Conservation (phyloP, 2,113 vertebrate genomes). For the Atlantisia rogersi region DNA sequence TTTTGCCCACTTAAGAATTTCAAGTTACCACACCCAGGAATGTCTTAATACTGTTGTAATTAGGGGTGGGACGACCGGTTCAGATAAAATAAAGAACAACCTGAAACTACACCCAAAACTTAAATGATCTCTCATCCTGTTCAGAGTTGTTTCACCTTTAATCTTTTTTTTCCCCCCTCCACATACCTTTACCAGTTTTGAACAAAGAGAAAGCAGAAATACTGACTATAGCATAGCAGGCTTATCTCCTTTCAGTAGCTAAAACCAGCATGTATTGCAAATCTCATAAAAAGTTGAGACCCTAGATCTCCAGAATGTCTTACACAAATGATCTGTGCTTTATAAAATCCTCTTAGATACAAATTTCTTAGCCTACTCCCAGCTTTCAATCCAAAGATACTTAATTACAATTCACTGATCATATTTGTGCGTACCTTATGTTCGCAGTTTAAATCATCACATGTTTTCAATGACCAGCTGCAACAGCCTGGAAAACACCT, state of each 20-base stretch:
- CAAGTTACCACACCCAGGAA: conserved; percentile 50
- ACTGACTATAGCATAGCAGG: neutral
- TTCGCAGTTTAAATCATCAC: neutral
- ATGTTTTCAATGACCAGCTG: neutral
- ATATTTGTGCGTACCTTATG: neutral
- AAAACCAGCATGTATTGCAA: neutral
- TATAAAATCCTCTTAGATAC: neutral
- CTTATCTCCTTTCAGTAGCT: neutral
- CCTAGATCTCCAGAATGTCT: neutral
- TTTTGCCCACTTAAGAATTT: conserved; percentile 51
- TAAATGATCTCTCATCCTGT: conserved; percentile 18
- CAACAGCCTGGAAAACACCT: neutral
- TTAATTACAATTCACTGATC: neutral
- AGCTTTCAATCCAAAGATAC: neutral
- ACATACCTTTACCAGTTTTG: neutral
- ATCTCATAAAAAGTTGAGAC: neutral
- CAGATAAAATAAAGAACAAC: conserved; percentile 65
- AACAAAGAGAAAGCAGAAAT: neutral
- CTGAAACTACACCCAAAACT: conserved; percentile 62
- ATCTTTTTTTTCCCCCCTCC: neutral
- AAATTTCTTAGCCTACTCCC: neutral
- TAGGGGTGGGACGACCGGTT: conserved; percentile 42
- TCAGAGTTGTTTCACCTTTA: neutral
- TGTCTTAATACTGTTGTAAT: conserved; percentile 49
- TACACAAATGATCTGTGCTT: neutral